A percentile compares a stretch with the other conserved stretches of the same genome.
Conservation (phyloP, 2,888 invertebrate species). For the Lasioglossum figueresi region DNA sequence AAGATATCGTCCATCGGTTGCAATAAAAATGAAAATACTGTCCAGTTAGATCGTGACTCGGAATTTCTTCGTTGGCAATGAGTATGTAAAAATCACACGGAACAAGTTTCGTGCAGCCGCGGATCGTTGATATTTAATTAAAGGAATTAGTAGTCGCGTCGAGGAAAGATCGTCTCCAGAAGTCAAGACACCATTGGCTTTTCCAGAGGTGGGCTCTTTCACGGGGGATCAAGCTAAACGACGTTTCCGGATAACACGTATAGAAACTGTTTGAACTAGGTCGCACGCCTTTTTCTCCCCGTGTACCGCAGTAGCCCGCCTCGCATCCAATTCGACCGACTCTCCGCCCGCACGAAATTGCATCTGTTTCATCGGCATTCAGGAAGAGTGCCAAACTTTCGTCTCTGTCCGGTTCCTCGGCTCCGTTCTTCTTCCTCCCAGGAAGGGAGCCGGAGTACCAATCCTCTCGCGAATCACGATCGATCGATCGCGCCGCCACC, state of each 20-base stretch:
- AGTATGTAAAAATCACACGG: no score
- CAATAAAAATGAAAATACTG: not conserved
- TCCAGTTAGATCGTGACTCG: not conserved
- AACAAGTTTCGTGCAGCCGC: not conserved
- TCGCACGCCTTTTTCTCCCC: constrained; percentile 56
- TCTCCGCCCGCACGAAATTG: constrained; percentile 60
- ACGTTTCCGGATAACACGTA: constrained; percentile 48
- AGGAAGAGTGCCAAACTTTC: constrained; percentile 63
- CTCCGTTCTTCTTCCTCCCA: constrained; percentile 18
- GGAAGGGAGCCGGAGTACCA: not conserved
- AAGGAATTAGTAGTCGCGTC: not conserved
- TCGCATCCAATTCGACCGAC: constrained; percentile 54
- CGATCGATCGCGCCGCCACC: constrained; percentile 1
- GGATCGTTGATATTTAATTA: not conserved
- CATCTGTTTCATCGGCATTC: constrained; percentile 68
- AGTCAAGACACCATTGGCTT: constrained; percentile 19
- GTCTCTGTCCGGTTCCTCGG: constrained; percentile 20
- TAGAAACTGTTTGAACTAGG: constrained; percentile 68
- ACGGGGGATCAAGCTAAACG: constrained; percentile 53
- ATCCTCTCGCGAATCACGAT: constrained; percentile 8
- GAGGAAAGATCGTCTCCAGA: not conserved
- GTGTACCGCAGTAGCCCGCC: constrained; percentile 45
- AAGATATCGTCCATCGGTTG: not conserved
- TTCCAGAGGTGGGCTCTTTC: constrained; percentile 57
- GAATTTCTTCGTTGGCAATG: not conserved